Percentiles rank a stretch among this genome's conserved stretches.
These are phyloP conservation scores for Macaria liturata DNA, from an alignment of 2,888 invertebrate genomes.

Conservation along the genomic window DNA sequence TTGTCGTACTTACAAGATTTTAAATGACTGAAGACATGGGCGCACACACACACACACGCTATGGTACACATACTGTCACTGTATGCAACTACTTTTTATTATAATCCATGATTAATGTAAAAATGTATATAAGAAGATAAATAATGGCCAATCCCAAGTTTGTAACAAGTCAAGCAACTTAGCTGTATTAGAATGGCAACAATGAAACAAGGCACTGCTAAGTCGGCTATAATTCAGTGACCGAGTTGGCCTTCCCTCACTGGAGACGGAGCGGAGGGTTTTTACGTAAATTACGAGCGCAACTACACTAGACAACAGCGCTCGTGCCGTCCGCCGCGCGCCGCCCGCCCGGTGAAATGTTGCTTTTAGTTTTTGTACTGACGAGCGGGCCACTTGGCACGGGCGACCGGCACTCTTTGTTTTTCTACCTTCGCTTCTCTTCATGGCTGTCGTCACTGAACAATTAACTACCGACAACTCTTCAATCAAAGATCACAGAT, in stretches of 20 bases:
- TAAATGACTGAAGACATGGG: too few relatives aligned
- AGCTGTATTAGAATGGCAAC: too few relatives aligned
- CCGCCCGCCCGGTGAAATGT: constrained; percentile 14
- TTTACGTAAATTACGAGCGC: constrained; percentile 46
- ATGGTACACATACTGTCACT: too few relatives aligned
- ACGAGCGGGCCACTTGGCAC: constrained; percentile 10
- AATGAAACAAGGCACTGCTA: constrained; percentile 1
- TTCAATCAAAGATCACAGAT: neutral
- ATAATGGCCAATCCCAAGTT: too few relatives aligned
- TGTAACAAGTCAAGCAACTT: too few relatives aligned
- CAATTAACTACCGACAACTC: constrained; percentile 3
- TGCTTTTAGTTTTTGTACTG: constrained; percentile 34
- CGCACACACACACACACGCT: too few relatives aligned
- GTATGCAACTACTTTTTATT: too few relatives aligned
- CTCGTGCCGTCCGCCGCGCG: constrained; percentile 14
- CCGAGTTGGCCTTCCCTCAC: constrained; percentile 35
- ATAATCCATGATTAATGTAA: too few relatives aligned
- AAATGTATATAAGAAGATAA: too few relatives aligned
- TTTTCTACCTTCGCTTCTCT: constrained; percentile 6
- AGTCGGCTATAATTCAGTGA: constrained; percentile 2
- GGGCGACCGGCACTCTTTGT: neutral
- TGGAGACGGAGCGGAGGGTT: constrained; percentile 37
- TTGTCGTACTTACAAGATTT: too few relatives aligned
- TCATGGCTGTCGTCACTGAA: constrained; percentile 10
- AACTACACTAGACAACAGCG: constrained; percentile 37